Conservation (phyloP, 2,797 vertebrate genomes). For the Microctenopoma stevenorrisi region DNA sequence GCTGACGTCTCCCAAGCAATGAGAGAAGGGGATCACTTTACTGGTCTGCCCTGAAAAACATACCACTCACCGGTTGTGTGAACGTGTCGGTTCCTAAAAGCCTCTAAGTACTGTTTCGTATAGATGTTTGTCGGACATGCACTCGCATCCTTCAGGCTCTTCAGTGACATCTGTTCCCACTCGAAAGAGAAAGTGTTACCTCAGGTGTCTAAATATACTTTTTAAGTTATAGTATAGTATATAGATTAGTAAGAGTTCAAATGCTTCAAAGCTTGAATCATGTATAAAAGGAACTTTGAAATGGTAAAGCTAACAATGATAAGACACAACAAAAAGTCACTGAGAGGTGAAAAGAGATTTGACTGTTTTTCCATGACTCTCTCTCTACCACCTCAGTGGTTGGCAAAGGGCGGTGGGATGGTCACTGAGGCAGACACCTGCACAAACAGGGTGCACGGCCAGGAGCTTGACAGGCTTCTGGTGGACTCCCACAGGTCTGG, state of each 20-base stretch:
- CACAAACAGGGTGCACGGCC: constrained; percentile 63
- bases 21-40: constrained; percentile 52
- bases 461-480: constrained; percentile 32
- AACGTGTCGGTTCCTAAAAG: constrained; percentile 24
- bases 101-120: constrained; percentile 40
- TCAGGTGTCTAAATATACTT: constrained; percentile 42
- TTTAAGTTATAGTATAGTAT: too few relatives aligned
- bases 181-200: constrained; percentile 42
- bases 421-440: constrained; percentile 63
- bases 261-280: too few relatives aligned
- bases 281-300: not conserved
- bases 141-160: constrained; percentile 18
- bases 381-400: constrained; percentile 7
- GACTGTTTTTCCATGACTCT: constrained; percentile 9
- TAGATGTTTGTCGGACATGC: constrained; percentile 41
- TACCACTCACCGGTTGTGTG: constrained; percentile 11
- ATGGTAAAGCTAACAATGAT: not conserved
- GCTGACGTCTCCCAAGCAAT: constrained; percentile 45
- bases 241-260: too few relatives aligned
- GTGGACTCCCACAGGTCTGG: constrained; percentile 45
- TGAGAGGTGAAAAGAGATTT: not conserved
- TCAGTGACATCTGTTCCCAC: constrained; percentile 18
- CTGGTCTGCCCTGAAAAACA: constrained; percentile 41
- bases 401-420: constrained; percentile 39
- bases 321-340: not conserved